Evolutionary conservation across 2,888 invertebrate species (phyloP).

Genomic region (Cistogaster globosa): DNA sequence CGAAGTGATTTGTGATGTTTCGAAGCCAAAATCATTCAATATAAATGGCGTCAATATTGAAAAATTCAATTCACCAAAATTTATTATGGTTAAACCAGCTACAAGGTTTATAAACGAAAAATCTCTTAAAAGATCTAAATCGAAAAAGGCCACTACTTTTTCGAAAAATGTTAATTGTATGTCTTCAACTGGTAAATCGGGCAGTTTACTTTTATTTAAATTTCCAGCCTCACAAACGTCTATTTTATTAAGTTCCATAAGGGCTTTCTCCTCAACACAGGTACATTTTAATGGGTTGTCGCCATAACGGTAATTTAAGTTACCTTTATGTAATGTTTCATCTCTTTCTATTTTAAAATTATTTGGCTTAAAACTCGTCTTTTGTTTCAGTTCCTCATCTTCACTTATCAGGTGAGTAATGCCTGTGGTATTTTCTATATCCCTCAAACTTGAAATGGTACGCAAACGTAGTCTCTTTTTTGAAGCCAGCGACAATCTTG

Average conservation of each 20-base stretch:
- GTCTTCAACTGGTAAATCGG: constrained; percentile 39
- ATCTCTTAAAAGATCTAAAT: constrained; percentile 88
- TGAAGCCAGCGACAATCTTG: constrained; percentile 77
- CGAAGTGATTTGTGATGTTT: constrained; percentile 85
- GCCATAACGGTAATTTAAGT: constrained; percentile 48
- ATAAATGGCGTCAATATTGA: constrained; percentile 89
- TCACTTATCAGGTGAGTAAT: constrained; percentile 76
- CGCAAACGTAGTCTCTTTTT: constrained; percentile 76
- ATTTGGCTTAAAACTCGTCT: constrained; percentile 78
- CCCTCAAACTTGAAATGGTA: constrained; percentile 77
- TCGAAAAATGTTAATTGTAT: constrained; percentile 82
- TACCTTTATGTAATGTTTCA: constrained; percentile 74
- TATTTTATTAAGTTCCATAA: constrained; percentile 73
- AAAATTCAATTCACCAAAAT: constrained; percentile 89
- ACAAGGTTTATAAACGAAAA: constrained; percentile 88
- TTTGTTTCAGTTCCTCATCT: constrained; percentile 74
- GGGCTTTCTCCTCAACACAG: constrained; percentile 77
- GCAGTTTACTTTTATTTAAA: neutral
- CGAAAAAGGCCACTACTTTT: constrained; percentile 87
- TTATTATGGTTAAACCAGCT: constrained; percentile 88
- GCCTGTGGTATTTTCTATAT: constrained; percentile 75
- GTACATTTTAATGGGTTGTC: constrained; percentile 75
- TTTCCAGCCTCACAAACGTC: constrained; percentile 38
- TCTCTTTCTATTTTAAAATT: constrained; percentile 80
- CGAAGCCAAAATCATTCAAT: constrained; percentile 87